Evolutionary conservation across 2,113 vertebrate genomes (phyloP), one percentile per base, ranked within the genome.

Genomic region (Chitala chitala): DNA sequence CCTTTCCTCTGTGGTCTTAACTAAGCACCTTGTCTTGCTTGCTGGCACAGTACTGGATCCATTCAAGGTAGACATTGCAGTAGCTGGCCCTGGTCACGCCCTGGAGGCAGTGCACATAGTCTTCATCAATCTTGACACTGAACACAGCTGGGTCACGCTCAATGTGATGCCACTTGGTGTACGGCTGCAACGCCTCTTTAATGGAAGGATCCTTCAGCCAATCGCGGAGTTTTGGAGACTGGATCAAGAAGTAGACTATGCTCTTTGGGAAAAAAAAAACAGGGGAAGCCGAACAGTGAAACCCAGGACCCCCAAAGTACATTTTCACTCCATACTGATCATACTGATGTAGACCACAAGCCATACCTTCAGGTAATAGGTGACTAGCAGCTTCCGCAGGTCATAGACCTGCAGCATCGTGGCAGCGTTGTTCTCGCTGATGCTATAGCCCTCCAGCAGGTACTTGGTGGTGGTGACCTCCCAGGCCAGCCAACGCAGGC

Each of bases 351-450:
- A n/a, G n/a, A n/a, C n/a, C n/a, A n/a, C n/a, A n/a, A n/a, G n/a
- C n/a, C n/a, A n/a, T 87, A 98, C 97, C 95, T 99, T 98, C 73
- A 99, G 79, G 40, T 98, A 99, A 85, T 95, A 98, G 75, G 94
- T 94, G 85, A 99, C 88, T 15, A 99, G 94, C 61, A 96, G 89
- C 84, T 96, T 96, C 33, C 96, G 91, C 36, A 99, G 93, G 55
- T 99, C 97, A 0, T 97, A 99, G 70, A 99, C 94, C 63, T 99
- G 96, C 77, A 99, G 91, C 95, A 99, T 97, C 1, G 94, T 96
- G 71, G 97, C 94, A 0, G 96, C 97, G 0, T 94, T 99, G 90
- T 97, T 99, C 84, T 98, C 95, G 0, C 94, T 92, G 88, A 99
- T 95, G 89, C 93, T 97, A 71, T 99, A 99, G 31, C 96, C 96